Conservation (phyloP, 2,888 invertebrate species). For the Ochropleura leucogaster region DNA sequence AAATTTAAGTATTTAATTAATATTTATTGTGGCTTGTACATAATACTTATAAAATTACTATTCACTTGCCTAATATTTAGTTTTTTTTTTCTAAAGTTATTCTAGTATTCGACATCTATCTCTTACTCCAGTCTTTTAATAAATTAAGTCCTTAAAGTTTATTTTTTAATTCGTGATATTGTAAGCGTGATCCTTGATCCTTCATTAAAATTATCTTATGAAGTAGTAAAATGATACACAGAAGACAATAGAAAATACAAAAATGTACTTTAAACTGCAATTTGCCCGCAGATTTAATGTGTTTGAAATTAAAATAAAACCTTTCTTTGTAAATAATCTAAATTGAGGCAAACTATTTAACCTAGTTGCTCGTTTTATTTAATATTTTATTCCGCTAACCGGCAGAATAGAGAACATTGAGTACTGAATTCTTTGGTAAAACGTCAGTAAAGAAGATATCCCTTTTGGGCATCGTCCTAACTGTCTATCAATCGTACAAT, state of each 20-base stretch:
- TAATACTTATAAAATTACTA: constrained; percentile 73
- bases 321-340: constrained; percentile 36
- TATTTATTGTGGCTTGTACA: constrained; percentile 85
- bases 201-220: constrained; percentile 11
- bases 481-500: too few species aligned
- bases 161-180: constrained; percentile 43
- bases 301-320: constrained; percentile 19
- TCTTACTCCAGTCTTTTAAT: constrained; percentile 61
- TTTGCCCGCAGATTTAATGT: background rate
- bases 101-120: constrained; percentile 63
- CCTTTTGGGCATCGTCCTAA: too few species aligned
- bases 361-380: constrained; percentile 23
- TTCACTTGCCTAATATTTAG: constrained; percentile 71
- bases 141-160: constrained; percentile 30
- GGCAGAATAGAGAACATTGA: background rate
- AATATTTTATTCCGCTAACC: background rate
- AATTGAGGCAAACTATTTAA: constrained; percentile 12
- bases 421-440: background rate
- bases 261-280: background rate
- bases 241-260: background rate
- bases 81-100: constrained; percentile 67
- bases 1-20: constrained; percentile 80
- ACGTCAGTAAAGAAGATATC: too few species aligned
- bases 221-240: background rate
- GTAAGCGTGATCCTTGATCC: background rate